A percentile compares a stretch with the other conserved stretches of the same genome.
Evolutionary conservation across 2,888 invertebrate genomes (phyloP).

Genomic region (Eurois occulta): DNA sequence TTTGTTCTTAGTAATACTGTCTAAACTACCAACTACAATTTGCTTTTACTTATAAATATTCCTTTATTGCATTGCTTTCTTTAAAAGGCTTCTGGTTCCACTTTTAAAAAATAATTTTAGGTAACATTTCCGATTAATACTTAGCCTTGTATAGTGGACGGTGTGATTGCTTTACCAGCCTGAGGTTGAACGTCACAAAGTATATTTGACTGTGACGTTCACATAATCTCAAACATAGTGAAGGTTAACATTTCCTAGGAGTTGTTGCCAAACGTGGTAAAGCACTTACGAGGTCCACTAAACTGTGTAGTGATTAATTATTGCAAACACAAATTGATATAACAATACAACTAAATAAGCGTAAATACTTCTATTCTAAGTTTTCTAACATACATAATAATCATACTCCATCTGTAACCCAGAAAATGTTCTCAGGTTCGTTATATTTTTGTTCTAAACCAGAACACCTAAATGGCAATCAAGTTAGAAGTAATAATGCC

Average conservation of each 20-base stretch:
- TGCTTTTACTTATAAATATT: constrained; percentile 1
- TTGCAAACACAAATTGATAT: constrained; percentile 10
- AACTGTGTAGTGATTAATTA: constrained; percentile 6
- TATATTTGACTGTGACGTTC: background rate
- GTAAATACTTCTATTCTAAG: constrained; percentile 37
- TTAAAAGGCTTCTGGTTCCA: background rate
- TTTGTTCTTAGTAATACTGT: constrained; percentile 51
- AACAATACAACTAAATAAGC: constrained; percentile 50
- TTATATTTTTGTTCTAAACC: background rate
- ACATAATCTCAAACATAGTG: background rate
- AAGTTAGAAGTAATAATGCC: background rate
- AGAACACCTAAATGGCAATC: background rate
- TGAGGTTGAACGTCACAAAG: background rate
- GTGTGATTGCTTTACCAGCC: background rate
- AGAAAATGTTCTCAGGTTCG: background rate
- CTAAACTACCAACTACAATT: constrained; percentile 10
- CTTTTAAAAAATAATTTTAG: background rate
- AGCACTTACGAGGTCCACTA: background rate
- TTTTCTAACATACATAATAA: background rate
- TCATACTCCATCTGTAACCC: background rate
- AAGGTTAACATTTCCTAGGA: background rate
- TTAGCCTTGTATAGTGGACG: background rate
- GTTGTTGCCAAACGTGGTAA: background rate
- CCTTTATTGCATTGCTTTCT: background rate
- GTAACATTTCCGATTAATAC: background rate